A percentile compares a stretch with the other conserved stretches of the same genome.
Conservation (phyloP, 2,888 invertebrate species). For the Idaea dimidiata region DNA sequence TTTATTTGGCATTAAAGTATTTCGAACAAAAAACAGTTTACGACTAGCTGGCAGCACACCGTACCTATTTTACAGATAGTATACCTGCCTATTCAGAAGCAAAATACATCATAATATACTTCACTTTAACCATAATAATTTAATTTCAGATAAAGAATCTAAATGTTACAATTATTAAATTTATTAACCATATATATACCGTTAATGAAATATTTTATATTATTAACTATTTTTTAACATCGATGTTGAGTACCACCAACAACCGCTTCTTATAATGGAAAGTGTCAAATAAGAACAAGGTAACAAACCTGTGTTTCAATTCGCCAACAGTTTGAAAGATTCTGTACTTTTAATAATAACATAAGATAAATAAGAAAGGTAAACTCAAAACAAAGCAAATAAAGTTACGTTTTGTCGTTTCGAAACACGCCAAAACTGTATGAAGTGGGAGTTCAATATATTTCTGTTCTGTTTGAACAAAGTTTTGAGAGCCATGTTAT, state of each 20-base stretch:
- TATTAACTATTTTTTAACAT: too few relatives aligned
- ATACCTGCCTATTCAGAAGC: too few relatives aligned
- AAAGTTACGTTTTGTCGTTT: neutral
- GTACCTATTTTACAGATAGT: neutral
- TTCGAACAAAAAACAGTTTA: neutral
- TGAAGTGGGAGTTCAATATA: neutral
- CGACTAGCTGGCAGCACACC: neutral
- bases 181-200: too few relatives aligned
- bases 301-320: neutral
- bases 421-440: neutral
- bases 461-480: slow-evolving; percentile 16
- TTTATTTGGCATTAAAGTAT: neutral
- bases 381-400: neutral
- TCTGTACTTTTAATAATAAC: neutral
- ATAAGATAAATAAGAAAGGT: neutral
- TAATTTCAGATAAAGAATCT: too few relatives aligned
- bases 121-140: too few relatives aligned
- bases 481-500: slow-evolving; percentile 9
- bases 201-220: too few relatives aligned
- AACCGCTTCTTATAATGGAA: too few relatives aligned
- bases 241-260: too few relatives aligned
- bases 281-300: too few relatives aligned
- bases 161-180: too few relatives aligned
- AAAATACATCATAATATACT: too few relatives aligned
- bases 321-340: neutral